These are phyloP conservation scores for Psophia crepitans DNA, from an alignment of 2,113 vertebrate species.

Conservation along the genomic window DNA sequence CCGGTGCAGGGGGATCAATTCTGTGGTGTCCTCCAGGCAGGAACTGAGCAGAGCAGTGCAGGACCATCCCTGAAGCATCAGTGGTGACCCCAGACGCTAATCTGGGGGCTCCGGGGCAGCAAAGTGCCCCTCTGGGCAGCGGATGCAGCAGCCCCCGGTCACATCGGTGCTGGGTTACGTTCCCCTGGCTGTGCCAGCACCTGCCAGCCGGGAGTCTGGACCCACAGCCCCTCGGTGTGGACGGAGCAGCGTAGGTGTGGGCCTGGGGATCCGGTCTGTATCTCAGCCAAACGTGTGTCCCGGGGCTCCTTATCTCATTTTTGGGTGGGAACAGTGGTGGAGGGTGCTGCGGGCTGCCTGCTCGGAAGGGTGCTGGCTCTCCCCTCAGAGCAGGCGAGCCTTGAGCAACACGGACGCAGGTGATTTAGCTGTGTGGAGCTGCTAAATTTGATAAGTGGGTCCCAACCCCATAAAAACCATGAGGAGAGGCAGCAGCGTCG, in stretches of 20 bases:
- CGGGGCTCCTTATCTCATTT: neutral
- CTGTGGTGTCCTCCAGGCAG: neutral
- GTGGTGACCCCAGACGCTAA: neutral
- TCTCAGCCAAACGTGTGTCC: fast-evolving
- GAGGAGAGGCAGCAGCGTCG: neutral
- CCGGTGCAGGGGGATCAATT: neutral
- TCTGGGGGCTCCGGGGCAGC: neutral
- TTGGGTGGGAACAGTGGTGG: neutral
- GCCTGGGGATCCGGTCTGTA: neutral
- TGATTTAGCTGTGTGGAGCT: neutral
- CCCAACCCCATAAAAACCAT: neutral
- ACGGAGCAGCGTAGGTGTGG: neutral
- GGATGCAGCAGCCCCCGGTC: neutral
- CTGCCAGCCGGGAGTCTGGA: fast-evolving
- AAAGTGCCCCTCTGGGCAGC: neutral
- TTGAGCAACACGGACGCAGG: neutral
- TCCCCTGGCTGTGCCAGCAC: neutral
- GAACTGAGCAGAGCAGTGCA: neutral
- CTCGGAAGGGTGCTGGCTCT: neutral
- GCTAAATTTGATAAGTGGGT: neutral
- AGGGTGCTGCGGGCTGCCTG: neutral
- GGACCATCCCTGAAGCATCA: neutral
- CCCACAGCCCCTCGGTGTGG: neutral
- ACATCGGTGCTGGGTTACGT: neutral
- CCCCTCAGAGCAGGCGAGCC: neutral